Conservation (phyloP, 2,888 invertebrate genomes). For the Cephus runcator region DNA sequence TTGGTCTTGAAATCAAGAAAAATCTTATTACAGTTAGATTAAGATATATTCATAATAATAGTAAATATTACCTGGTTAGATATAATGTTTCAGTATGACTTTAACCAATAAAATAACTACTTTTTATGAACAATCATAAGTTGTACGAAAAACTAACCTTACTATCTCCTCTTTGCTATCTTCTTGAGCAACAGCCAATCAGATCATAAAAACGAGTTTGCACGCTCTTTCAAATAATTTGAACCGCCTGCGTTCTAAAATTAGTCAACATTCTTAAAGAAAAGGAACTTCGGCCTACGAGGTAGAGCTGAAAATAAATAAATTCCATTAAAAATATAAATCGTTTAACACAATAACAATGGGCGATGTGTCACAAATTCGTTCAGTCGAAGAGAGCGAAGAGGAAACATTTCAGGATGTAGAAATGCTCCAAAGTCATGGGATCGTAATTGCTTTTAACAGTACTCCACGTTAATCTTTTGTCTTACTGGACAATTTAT, state of each 20-base stretch:
- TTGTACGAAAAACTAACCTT: neutral
- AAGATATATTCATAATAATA: neutral
- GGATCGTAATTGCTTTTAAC: neutral
- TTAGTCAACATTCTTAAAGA: neutral
- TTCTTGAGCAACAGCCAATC: neutral
- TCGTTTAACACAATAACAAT: neutral
- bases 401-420: conserved; percentile 1
- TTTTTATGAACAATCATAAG: neutral
- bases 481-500: neutral
- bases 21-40: neutral
- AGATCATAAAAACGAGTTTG: neutral
- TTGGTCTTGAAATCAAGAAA: neutral
- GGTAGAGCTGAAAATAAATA: neutral
- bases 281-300: neutral
- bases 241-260: neutral
- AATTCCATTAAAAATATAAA: neutral
- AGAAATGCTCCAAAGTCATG: neutral
- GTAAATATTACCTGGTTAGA: neutral
- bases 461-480: neutral
- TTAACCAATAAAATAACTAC: neutral
- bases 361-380: neutral
- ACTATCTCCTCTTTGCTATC: neutral
- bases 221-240: neutral
- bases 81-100: neutral
- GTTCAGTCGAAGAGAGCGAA: neutral